Percentiles rank a stretch among this genome's conserved stretches.
Evolutionary conservation across 1,140 invertebrate species (phyloP).

Genomic region (Drosophila littoralis): DNA sequence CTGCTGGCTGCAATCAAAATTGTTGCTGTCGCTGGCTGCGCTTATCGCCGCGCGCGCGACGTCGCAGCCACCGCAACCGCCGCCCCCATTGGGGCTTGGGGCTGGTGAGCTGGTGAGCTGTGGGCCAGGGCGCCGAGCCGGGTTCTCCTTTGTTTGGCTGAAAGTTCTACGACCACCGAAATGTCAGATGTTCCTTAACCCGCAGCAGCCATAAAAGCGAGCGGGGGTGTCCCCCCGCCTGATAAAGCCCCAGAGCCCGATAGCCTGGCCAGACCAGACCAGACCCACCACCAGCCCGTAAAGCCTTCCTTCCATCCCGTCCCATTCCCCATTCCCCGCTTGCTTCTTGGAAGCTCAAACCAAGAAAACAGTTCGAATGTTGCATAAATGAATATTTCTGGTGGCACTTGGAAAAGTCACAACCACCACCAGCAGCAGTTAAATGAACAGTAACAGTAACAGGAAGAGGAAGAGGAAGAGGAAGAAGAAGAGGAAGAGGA

Average conservation of each 20-base stretch:
- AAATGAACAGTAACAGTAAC: neutral
- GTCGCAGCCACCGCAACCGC: neutral
- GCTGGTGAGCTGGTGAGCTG: slow-evolving; percentile 11
- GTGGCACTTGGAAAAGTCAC: slow-evolving; percentile 24
- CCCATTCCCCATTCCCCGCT: neutral
- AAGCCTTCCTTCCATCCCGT: slow-evolving; percentile 6
- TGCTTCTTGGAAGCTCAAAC: neutral
- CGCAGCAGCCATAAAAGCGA: slow-evolving; percentile 31
- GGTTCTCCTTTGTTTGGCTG: slow-evolving; percentile 45
- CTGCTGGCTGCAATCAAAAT: slow-evolving; percentile 49
- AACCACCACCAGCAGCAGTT: slow-evolving; percentile 11
- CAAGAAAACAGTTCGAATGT: slow-evolving; percentile 24
- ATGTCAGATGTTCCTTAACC: slow-evolving; percentile 44
- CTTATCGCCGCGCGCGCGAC: slow-evolving; percentile 13
- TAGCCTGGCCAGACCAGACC: neutral
- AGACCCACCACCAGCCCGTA: neutral
- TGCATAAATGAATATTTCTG: slow-evolving; percentile 34
- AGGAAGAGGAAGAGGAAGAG: too few species aligned
- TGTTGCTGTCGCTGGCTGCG: slow-evolving; percentile 16
- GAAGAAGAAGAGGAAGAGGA: too few species aligned
- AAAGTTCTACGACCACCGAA: slow-evolving; percentile 53
- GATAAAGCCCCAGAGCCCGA: neutral
- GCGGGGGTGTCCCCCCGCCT: neutral
- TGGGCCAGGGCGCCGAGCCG: slow-evolving; percentile 7
- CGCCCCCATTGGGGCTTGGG: slow-evolving; percentile 1